A percentile compares a stretch with the other conserved stretches of the same genome.
phyloP scores from a whole-genome alignment of 2,888 invertebrate genomes.

The Tetrapedia diversipes region DNA sequence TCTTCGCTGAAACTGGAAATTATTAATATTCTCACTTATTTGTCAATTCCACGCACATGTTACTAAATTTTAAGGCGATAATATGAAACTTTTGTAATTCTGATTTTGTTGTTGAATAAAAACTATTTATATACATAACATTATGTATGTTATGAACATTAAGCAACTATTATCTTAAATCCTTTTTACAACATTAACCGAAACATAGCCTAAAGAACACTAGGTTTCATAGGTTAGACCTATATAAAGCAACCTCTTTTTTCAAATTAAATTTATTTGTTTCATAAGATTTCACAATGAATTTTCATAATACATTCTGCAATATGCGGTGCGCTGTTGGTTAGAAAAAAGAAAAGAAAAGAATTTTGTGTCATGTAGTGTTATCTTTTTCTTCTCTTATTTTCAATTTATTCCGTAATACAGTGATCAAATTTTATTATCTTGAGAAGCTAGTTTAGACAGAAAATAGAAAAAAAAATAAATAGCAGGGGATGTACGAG shows the following conservation, averaged over 20 bases:
- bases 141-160: too few species aligned
- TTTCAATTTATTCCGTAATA: constrained; percentile 45
- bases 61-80: constrained; percentile 54
- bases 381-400: constrained; percentile 37
- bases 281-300: constrained; percentile 78
- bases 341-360: constrained; percentile 64
- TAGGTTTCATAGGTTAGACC: not conserved
- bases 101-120: constrained; percentile 76
- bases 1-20: constrained; percentile 20
- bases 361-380: constrained; percentile 61
- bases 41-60: constrained; percentile 39
- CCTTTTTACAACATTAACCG: not conserved
- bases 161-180: not conserved
- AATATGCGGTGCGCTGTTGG: constrained; percentile 76
- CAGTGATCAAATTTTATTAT: constrained; percentile 46
- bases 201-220: not conserved
- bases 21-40: constrained; percentile 16
- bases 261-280: constrained; percentile 79
- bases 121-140: constrained; percentile 69
- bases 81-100: constrained; percentile 74
- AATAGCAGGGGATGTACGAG: constrained; percentile 39
- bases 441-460: constrained; percentile 63
- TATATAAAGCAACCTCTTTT: constrained; percentile 28
- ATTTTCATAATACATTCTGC: constrained; percentile 76
- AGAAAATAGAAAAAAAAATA: constrained; percentile 46